Percentiles rank a stretch among this genome's conserved stretches.
These are phyloP conservation scores for Papilio polyxenes DNA, from an alignment of 1,140 invertebrate genomes.

Conservation along the genomic window DNA sequence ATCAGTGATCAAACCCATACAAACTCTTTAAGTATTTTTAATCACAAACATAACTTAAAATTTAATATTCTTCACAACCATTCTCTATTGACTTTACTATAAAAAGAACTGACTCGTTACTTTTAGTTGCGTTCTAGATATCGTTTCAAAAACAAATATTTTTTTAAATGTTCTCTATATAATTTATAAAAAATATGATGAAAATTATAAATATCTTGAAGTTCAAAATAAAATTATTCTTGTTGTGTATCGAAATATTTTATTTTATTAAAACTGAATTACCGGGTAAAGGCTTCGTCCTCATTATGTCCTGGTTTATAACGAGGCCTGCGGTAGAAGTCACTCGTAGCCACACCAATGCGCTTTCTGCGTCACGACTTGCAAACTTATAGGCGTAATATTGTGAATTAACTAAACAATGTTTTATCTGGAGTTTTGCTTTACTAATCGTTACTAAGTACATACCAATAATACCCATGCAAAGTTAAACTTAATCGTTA, in stretches of 20 bases:
- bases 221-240: background rate
- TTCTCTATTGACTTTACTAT: too few relatives aligned
- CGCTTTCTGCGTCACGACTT: background rate
- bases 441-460: too few relatives aligned
- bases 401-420: background rate
- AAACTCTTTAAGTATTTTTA: too few relatives aligned
- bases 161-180: background rate
- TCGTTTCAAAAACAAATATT: background rate
- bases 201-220: background rate
- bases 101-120: too few relatives aligned
- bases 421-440: background rate
- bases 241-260: background rate
- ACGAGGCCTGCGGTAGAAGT: background rate
- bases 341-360: slow-evolving; percentile 14
- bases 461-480: too few relatives aligned
- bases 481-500: too few relatives aligned
- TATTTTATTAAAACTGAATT: background rate
- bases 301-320: slow-evolving; percentile 18
- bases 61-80: too few relatives aligned
- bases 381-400: background rate
- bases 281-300: background rate
- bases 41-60: too few relatives aligned
- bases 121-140: background rate
- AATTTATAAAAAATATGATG: background rate
- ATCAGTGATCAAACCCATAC: too few relatives aligned